Evolutionary conservation across 2,888 invertebrate genomes (phyloP).

Genomic region (Drosophila buzzatii): DNA sequence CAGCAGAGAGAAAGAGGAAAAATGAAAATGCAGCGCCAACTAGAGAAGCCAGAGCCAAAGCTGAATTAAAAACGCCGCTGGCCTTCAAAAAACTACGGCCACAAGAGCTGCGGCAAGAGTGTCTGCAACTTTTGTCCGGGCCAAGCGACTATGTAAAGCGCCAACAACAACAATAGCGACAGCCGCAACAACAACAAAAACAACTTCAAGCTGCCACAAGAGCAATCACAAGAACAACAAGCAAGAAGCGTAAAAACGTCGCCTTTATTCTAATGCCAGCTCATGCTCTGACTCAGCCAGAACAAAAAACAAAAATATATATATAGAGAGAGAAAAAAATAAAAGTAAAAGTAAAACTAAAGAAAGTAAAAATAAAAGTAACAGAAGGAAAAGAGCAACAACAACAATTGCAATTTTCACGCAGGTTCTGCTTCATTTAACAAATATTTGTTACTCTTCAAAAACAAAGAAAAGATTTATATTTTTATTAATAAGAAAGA

Average conservation of each 20-base stretch:
- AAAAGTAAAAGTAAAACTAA: slow-evolving; percentile 3
- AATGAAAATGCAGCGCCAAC: slow-evolving; percentile 46
- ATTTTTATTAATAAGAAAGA: no score
- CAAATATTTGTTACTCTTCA: slow-evolving; percentile 4
- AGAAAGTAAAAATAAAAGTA: slow-evolving; percentile 13
- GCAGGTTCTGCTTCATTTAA: background rate
- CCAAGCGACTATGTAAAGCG: slow-evolving; percentile 71
- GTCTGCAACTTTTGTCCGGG: slow-evolving; percentile 68
- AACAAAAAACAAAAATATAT: slow-evolving; percentile 16
- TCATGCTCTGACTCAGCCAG: slow-evolving; percentile 61
- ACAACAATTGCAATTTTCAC: slow-evolving; percentile 20
- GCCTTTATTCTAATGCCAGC: slow-evolving; percentile 77
- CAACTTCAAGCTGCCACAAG: slow-evolving; percentile 31
- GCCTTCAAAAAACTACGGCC: slow-evolving; percentile 63
- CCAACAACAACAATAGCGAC: slow-evolving; percentile 37
- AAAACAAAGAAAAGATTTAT: no score
- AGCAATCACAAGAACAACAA: slow-evolving; percentile 40
- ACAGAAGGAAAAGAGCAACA: slow-evolving; percentile 5
- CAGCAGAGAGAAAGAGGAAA: slow-evolving; percentile 2
- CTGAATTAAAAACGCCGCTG: slow-evolving; percentile 67
- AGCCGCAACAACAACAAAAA: slow-evolving; percentile 19
- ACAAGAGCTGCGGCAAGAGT: slow-evolving; percentile 41
- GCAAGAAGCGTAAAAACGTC: slow-evolving; percentile 66
- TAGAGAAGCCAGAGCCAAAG: slow-evolving; percentile 38
- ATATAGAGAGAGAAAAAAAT: background rate